Evolutionary conservation across 1,140 invertebrate genomes (phyloP), one percentile per base, ranked within the genome.

Genomic region (Musca vetustissima): DNA sequence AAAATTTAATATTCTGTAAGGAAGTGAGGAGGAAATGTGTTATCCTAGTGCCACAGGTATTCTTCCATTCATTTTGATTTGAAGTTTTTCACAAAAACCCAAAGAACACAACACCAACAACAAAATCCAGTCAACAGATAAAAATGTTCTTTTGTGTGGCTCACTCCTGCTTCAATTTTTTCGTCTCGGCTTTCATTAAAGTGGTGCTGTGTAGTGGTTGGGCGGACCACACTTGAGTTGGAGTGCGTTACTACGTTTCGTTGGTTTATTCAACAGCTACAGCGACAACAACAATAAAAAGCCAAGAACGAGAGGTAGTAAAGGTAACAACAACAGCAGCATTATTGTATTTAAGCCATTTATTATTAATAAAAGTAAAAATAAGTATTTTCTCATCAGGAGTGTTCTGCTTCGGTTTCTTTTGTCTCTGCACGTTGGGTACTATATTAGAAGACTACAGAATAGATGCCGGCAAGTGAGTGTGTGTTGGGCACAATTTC

Each of bases 361-460:
- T 57, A 57, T 57, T 57, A 57, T 57, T 57, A 57, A 57, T 57
- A 57, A 57, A 43, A 43, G 36, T 43, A 43, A 43, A 43, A 57
- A 57, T 57, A 57, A 57, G 53, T 57, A 57, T 57, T 57, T 57
- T 57, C 53, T 57, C 53, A 57, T 57, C 53, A 57, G 53, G 53
- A 57, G 53, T 57, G 53, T n/a, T 55, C 9, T n/a, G n/a, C n/a
- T n/a, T n/a, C n/a, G n/a, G n/a, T 28, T 25, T 25, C 24, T 22
- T 28, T 28, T 43, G 36, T 43, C 36, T 43, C 36, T 43, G 21
- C 13, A 14, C 17, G 17, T 21, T 19, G 28, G n/a, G n/a, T 22
- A 21, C 6, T 52, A 21, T 52, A 19, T 52, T 52, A 43, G 36
- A 43, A 13, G 36, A 11, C 6, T 9, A 4, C 11, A 43, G 36